Evolutionary conservation across 1,140 invertebrate genomes (phyloP), one percentile per base, ranked within the genome.

Genomic region (Diorhabda elongata): DNA sequence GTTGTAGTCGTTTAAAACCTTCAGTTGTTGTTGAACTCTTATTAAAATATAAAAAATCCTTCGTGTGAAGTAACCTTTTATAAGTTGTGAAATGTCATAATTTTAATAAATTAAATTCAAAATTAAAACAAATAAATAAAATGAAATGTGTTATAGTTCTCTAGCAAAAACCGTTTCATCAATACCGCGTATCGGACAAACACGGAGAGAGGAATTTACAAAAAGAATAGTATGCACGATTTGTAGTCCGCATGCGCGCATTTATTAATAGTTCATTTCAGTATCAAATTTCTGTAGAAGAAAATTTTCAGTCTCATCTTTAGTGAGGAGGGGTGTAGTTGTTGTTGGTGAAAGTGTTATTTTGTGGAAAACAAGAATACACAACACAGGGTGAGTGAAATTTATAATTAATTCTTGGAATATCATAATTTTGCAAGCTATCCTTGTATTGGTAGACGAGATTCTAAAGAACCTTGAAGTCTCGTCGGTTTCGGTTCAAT

Each of bases 181-280:
- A 26, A 26, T 26, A 26, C 26, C 2, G 47, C 47, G 6, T 52
- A 8, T 52, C 47, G 47, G 47, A n/a, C 47, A 52, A 8, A 8
- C 47, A 8, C 47, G 47, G 6, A 52, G 6, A 8, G 47, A 52
- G 47, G 47, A 52, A 52, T 52, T 52, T 52, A 52, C 6, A 52
- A 52, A 52, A 52, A 52, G 47, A 52, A n/a, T n/a, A 52, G 26
- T 60, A 26, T 60, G 58, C 26, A 11, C n/a, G 2, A 57, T 63
- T 67, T 57, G 47, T 63, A 8, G 43, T 41, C 61, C 70, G 70
- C 70, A 61, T 64, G 70, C 66, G 70, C 44, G 42, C 41, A 67
- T 71, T 71, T 71, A 71, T 68, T 63, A 71, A 71, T 71, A 71
- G 70, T 64, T 64, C 62, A 42, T 71, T 71, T 71, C 66, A 68